Conservation (phyloP, 2,888 invertebrate genomes). For the Parnassius apollo region DNA sequence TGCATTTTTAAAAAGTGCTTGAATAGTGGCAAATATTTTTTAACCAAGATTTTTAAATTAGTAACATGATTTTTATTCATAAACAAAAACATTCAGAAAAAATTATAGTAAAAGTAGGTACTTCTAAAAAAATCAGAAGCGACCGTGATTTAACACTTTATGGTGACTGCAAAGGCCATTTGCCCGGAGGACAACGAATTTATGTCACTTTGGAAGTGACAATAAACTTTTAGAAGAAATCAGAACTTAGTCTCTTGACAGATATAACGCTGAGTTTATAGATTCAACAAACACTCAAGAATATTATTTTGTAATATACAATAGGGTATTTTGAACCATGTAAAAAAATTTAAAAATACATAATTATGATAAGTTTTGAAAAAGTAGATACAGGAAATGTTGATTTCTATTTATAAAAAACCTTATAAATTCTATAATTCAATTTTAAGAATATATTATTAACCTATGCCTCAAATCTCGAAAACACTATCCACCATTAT, state of each 20-base stretch:
- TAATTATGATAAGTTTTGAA: too few species aligned
- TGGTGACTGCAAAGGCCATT: slow-evolving; percentile 51
- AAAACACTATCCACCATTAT: too few species aligned
- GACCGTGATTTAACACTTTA: slow-evolving; percentile 62
- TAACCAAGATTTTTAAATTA: not conserved
- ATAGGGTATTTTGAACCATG: too few species aligned
- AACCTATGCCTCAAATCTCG: too few species aligned
- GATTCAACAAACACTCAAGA: slow-evolving; percentile 18
- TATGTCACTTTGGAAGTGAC: slow-evolving; percentile 48
- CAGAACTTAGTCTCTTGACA: slow-evolving; percentile 37
- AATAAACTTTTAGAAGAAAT: slow-evolving; percentile 46
- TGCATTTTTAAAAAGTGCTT: too few species aligned
- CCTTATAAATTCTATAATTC: too few species aligned
- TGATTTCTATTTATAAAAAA: too few species aligned
- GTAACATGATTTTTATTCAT: not conserved
- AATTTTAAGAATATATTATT: too few species aligned
- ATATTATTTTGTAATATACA: too few species aligned
- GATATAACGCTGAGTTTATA: slow-evolving; percentile 38
- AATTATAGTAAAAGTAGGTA: slow-evolving; percentile 33
- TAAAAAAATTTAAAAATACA: too few species aligned
- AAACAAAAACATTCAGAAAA: slow-evolving; percentile 28
- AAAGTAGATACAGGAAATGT: too few species aligned
- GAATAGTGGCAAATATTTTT: not conserved
- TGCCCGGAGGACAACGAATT: slow-evolving; percentile 49
- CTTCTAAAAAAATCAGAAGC: slow-evolving; percentile 53